Percentiles rank a stretch among this genome's conserved stretches.
These are phyloP conservation scores for Thamnophis sirtalis DNA, from an alignment of 2,113 vertebrate species.

Conservation along the genomic window DNA sequence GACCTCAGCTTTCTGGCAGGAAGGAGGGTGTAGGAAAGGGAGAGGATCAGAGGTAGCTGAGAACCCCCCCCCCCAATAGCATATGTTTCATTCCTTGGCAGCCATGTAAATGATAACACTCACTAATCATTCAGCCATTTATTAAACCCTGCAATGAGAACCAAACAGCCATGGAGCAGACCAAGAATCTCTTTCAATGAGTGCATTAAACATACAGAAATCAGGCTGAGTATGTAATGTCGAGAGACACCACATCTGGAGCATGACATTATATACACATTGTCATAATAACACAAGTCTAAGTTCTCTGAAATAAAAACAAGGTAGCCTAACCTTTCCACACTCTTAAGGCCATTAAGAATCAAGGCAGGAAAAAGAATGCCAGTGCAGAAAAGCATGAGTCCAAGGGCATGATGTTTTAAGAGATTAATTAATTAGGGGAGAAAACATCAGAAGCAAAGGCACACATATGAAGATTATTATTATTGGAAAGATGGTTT, in stretches of 20 bases:
- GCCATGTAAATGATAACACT: background rate
- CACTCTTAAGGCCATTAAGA: background rate
- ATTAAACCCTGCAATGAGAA: background rate
- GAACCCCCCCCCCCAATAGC: background rate
- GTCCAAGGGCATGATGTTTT: conserved; percentile 33
- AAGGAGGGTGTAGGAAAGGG: background rate
- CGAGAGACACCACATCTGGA: background rate
- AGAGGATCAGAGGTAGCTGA: background rate
- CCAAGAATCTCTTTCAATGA: background rate
- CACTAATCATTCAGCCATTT: background rate
- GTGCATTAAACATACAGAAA: background rate
- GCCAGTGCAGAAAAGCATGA: conserved; percentile 20
- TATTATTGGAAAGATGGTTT: conserved; percentile 56
- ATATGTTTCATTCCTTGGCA: background rate
- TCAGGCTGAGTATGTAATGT: background rate
- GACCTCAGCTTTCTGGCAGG: background rate
- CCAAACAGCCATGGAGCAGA: background rate
- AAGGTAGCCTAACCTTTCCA: conserved; percentile 18
- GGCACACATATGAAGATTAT: conserved; percentile 48
- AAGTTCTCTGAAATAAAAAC: conserved; percentile 2
- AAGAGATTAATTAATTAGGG: conserved; percentile 55
- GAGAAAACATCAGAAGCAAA: conserved; percentile 57
- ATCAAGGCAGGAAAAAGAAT: conserved; percentile 10
- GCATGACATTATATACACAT: background rate
- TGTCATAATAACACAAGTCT: background rate